These are phyloP conservation scores for Turritopsis rubra DNA, from an alignment of 30 jellyfish, hydroid and myxozoan genomes.

Conservation along the genomic window DNA sequence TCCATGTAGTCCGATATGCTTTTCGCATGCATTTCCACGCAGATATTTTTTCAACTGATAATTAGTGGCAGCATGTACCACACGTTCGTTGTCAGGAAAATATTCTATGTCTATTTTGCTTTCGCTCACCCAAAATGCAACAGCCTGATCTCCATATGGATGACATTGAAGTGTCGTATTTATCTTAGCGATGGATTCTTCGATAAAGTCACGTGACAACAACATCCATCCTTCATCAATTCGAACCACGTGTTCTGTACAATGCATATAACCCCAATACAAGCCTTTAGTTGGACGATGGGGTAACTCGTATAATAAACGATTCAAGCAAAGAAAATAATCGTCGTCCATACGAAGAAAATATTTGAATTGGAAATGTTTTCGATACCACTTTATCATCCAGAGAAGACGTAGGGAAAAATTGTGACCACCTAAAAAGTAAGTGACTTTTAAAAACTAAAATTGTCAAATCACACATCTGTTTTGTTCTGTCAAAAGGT, in stretches of 20 bases:
- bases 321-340: slow-evolving; percentile 72
- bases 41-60: slow-evolving; percentile 19
- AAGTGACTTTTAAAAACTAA: no score
- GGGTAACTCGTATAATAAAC: slow-evolving; percentile 70
- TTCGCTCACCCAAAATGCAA: slow-evolving; percentile 74
- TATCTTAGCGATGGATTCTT: slow-evolving; percentile 54
- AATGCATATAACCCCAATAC: slow-evolving; percentile 92
- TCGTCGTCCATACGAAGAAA: slow-evolving; percentile 89
- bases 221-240: slow-evolving; percentile 97
- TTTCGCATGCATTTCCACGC: slow-evolving; percentile 43
- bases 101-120: slow-evolving; percentile 52
- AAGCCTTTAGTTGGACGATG: slow-evolving; percentile 51
- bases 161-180: slow-evolving; percentile 74
- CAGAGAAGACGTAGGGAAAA: slow-evolving; percentile 77
- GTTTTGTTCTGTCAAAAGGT: no score
- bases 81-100: slow-evolving; percentile 74
- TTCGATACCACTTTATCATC: slow-evolving; percentile 72
- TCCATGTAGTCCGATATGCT: slow-evolving; percentile 72
- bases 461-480: no score
- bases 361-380: slow-evolving; percentile 46
- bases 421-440: slow-evolving; percentile 62
- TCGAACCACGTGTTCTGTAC: slow-evolving; percentile 57
- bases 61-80: slow-evolving; percentile 68
- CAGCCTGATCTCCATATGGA: slow-evolving; percentile 96
- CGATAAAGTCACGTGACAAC: slow-evolving; percentile 53